These are phyloP conservation scores for Gobiocypris rarus DNA, from an alignment of 2,113 vertebrate species.

Conservation along the genomic window DNA sequence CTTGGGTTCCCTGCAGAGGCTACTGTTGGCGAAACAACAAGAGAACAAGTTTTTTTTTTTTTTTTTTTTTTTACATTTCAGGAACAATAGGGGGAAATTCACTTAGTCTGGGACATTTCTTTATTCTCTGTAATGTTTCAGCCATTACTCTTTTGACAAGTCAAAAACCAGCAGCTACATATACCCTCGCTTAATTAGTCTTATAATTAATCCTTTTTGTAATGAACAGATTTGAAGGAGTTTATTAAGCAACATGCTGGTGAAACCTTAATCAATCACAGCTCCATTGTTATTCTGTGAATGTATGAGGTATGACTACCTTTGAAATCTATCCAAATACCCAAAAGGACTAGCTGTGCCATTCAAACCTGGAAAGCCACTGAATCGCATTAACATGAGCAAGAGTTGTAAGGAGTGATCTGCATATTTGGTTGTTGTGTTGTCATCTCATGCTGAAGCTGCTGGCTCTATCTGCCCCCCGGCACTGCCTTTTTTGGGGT, in stretches of 20 bases:
- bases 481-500: constrained; percentile 57
- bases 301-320: constrained; percentile 32
- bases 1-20: constrained; percentile 52
- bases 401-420: constrained; percentile 24
- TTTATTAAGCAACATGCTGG: constrained; percentile 22
- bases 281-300: constrained; percentile 21
- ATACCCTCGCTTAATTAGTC: constrained; percentile 8
- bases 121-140: not conserved
- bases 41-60: not conserved
- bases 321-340: constrained; percentile 25
- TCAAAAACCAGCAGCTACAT: not conserved
- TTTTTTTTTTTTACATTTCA: not conserved
- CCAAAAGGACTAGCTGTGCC: constrained; percentile 39
- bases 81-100: not conserved
- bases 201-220: constrained; percentile 21
- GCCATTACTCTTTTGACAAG: not conserved
- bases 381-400: constrained; percentile 32
- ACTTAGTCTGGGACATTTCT: not conserved
- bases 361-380: constrained; percentile 26
- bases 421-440: constrained; percentile 47
- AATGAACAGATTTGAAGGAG: constrained; percentile 31
- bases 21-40: constrained; percentile 44
- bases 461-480: not conserved
- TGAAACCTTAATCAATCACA: constrained; percentile 8
- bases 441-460: constrained; percentile 38